phyloP scores from a whole-genome alignment of 2,797 vertebrate genomes.

The Anableps anableps region DNA sequence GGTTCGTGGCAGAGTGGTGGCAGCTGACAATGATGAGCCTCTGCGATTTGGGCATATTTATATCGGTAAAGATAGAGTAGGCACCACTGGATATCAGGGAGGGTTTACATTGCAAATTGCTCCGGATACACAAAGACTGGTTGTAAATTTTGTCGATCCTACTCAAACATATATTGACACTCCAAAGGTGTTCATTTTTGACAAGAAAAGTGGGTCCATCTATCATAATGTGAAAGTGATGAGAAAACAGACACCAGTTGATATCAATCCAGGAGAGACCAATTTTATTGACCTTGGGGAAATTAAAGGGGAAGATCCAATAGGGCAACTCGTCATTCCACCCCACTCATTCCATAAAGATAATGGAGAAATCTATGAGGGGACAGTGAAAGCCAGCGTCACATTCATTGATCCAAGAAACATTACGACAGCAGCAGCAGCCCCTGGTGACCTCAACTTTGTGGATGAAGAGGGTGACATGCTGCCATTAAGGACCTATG shows the following conservation, averaged over 20 bases:
- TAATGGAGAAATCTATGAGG: slow-evolving; percentile 86
- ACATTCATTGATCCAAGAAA: slow-evolving; percentile 96
- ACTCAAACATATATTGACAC: slow-evolving; percentile 87
- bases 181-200: slow-evolving; percentile 90
- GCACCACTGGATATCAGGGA: slow-evolving; percentile 93
- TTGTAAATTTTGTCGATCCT: slow-evolving; percentile 91
- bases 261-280: slow-evolving; percentile 81
- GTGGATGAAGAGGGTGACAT: slow-evolving; percentile 87
- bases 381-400: slow-evolving; percentile 91
- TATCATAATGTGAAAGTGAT: slow-evolving; percentile 93
- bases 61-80: slow-evolving; percentile 86
- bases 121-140: slow-evolving; percentile 84
- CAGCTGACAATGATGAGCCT: slow-evolving; percentile 88
- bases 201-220: slow-evolving; percentile 88
- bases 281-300: slow-evolving; percentile 89
- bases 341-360: slow-evolving; percentile 86
- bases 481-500: slow-evolving; percentile 91
- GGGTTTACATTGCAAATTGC: slow-evolving; percentile 91
- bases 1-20: slow-evolving; percentile 87
- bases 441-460: slow-evolving; percentile 94
- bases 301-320: slow-evolving; percentile 78
- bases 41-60: slow-evolving; percentile 92
- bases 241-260: slow-evolving; percentile 85
- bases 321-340: slow-evolving; percentile 91
- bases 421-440: slow-evolving; percentile 82